Base-by-base conservation (phyloP, 1,140 invertebrate genomes). In the Drosophila mojavensis region DNA sequence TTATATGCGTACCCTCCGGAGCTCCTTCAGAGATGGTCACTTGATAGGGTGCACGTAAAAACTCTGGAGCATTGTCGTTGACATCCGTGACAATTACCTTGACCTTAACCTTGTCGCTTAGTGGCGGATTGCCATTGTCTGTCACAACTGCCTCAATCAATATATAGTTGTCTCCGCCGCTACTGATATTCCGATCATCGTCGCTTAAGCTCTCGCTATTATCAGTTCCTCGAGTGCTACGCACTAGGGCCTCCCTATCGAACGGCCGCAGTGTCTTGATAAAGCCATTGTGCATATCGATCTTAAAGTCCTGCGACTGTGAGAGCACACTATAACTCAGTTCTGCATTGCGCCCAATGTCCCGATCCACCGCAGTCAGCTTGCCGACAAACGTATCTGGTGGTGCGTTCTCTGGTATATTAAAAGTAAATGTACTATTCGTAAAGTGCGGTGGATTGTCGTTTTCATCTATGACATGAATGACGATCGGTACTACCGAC, bases 401-500 rank as follows among this genome's bases (percentile, higher is more conserved):
- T 1, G 96, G 96, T 81, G 97, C 96, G 91, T 98, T 98, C 93
- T 98, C 97, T n/a, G 95, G 94, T 5, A 98, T 94, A 90, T 94
- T 95, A 86, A 98, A 97, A 45, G 95, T 95, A 86, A 98, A 97
- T 4, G 96, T 97, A 5, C 95, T 95, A 81, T 98, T 98, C 1
- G 95, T 96, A 91, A 98, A 98, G 85, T 96, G 94, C 0, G 98
- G 98, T 15, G 95, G 94, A 91, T 99, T 99, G 92, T 99, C 98
- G 92, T 99, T 99, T 92, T 98, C 98, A 93, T 99, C 98, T 36
- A 98, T 95, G 2, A 99, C 95, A 88, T 98, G 96, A 48, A 99
- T 96, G 2, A 98, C 95, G 0, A 99, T 95, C 1, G 97, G 96
- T 0, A 98, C 97, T 5, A 96, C 94, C 0, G 97, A 97, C 45